A percentile compares a stretch with the other conserved stretches of the same genome.
These are phyloP conservation scores for Dasypus novemcinctus DNA, from an alignment of 2,113 vertebrate species.

Conservation along the genomic window DNA sequence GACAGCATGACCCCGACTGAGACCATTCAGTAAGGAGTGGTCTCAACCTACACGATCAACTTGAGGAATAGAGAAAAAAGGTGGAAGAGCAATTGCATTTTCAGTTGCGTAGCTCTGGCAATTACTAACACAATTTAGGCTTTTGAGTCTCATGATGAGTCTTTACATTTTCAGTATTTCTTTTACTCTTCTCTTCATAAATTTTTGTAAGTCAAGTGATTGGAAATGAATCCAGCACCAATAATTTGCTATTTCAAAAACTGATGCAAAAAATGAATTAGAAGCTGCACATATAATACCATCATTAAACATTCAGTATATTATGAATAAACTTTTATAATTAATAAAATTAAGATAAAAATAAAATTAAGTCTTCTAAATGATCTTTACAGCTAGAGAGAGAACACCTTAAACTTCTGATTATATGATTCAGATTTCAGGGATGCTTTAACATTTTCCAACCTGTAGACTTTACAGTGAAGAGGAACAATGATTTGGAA, in stretches of 20 bases:
- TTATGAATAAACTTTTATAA: not conserved
- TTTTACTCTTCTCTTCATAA: conserved; percentile 43
- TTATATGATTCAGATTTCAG: not conserved
- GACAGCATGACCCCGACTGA: not conserved
- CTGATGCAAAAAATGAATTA: conserved; percentile 10
- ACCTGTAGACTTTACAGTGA: not conserved
- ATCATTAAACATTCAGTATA: not conserved
- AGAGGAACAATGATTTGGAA: not conserved
- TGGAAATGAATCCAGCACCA: conserved; percentile 22
- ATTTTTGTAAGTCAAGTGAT: not conserved
- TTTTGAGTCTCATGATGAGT: conserved; percentile 1
- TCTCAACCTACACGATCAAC: not conserved
- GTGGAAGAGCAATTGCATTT: not conserved
- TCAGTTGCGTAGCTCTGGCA: not conserved
- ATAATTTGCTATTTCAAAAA: conserved; percentile 33
- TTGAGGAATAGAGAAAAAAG: not conserved
- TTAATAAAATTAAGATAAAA: not conserved
- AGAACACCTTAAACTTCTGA: not conserved
- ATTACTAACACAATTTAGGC: not conserved
- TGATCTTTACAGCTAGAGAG: not conserved
- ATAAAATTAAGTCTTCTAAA: conserved; percentile 19
- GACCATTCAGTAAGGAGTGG: not conserved
- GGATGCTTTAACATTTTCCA: not conserved
- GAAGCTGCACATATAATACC: not conserved
- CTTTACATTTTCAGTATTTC: conserved; percentile 9